A percentile compares a stretch with the other conserved stretches of the same genome.
Evolutionary conservation across 2,888 invertebrate genomes (phyloP).

Genomic region (Drosophila heteroneura): DNA sequence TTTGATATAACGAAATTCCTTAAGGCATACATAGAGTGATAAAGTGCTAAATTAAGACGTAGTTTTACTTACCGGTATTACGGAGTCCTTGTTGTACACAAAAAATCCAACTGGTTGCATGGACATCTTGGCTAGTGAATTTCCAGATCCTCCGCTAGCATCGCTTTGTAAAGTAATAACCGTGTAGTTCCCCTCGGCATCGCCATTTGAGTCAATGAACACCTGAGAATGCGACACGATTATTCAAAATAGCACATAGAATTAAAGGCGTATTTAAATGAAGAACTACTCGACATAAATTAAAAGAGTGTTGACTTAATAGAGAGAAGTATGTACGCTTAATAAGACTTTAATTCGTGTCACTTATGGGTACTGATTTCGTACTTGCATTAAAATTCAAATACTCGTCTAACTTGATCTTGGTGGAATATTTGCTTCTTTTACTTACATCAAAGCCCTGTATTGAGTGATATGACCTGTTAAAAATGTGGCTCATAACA

Average conservation of each 20-base stretch:
- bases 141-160: conserved; percentile 61
- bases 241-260: not conserved
- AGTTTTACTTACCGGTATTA: conserved; percentile 87
- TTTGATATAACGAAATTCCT: conserved; percentile 89
- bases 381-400: not conserved
- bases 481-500: conserved; percentile 91
- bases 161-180: conserved; percentile 92
- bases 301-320: not conserved
- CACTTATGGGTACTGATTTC: not conserved
- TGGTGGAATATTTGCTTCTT: not conserved
- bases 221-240: conserved; percentile 86
- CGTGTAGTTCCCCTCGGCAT: conserved; percentile 96
- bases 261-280: not conserved
- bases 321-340: not conserved
- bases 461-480: conserved; percentile 91
- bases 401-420: not conserved
- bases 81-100: conserved; percentile 87
- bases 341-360: not conserved
- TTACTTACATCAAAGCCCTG: conserved; percentile 90
- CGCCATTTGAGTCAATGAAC: conserved; percentile 94
- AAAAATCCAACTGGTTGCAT: conserved; percentile 93
- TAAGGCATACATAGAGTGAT: not conserved
- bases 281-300: not conserved
- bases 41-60: not conserved
- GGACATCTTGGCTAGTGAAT: conserved; percentile 87